Percentiles rank a stretch among this genome's conserved stretches.
Evolutionary conservation across 2,797 vertebrate genomes (phyloP).

Genomic region (Microctenopoma stevenorrisi): DNA sequence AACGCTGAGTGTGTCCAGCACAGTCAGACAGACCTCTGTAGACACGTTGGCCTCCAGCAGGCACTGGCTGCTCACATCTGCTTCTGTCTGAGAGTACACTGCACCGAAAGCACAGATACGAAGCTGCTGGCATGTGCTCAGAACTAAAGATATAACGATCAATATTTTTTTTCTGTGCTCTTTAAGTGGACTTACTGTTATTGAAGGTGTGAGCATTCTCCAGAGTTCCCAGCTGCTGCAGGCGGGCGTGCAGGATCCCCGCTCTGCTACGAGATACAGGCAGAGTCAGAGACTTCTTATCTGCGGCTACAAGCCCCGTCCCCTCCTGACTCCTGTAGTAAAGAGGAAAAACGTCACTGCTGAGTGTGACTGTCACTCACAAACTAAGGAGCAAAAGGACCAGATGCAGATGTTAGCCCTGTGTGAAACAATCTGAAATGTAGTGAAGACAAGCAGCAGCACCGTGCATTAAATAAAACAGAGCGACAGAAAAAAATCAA

Average conservation of each 20-base stretch:
- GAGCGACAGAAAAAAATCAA: background rate
- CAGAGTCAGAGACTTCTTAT: constrained; percentile 98
- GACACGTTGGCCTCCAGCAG: constrained; percentile 95
- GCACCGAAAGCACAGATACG: constrained; percentile 32
- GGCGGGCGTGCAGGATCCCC: constrained; percentile 94
- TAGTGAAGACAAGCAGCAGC: constrained; percentile 1
- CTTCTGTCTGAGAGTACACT: constrained; percentile 93
- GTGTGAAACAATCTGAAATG: background rate
- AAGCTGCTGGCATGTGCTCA: background rate
- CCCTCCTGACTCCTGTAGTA: constrained; percentile 94
- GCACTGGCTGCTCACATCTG: constrained; percentile 92
- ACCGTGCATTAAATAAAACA: constrained; percentile 41
- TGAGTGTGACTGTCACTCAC: background rate
- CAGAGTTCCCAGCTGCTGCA: constrained; percentile 95
- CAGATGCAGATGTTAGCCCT: no score
- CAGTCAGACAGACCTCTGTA: constrained; percentile 94
- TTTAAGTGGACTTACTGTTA: constrained; percentile 88
- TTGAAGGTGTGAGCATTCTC: constrained; percentile 97
- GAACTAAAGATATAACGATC: no score
- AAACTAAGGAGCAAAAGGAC: background rate
- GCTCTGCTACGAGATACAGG: constrained; percentile 99
- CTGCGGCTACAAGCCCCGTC: constrained; percentile 89
- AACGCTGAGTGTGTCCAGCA: constrained; percentile 93
- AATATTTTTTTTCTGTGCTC: no score
- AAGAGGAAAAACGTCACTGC: constrained; percentile 72